These are phyloP conservation scores for Stenurella melanura DNA, from an alignment of 2,888 invertebrate species.

Conservation along the genomic window DNA sequence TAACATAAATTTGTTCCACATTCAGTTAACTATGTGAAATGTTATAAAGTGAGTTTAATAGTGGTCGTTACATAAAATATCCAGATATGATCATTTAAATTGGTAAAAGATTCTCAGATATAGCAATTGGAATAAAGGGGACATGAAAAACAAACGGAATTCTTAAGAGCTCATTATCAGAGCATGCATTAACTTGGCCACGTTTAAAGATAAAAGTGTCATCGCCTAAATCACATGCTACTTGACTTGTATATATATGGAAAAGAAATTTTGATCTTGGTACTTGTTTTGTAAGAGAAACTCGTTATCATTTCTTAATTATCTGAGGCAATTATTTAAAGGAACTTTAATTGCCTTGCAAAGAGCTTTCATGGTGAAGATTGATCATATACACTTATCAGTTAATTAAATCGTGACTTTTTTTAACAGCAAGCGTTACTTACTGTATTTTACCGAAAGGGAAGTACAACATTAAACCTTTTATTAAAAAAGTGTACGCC, in stretches of 20 bases:
- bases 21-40: not conserved
- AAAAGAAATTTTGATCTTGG: not conserved
- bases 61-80: not conserved
- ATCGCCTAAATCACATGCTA: not conserved
- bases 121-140: not conserved
- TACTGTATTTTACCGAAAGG: not conserved
- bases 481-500: too few species aligned
- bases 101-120: not conserved
- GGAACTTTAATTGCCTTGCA: not conserved
- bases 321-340: not conserved
- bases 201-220: slow-evolving; percentile 7
- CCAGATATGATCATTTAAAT: not conserved
- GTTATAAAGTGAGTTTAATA: not conserved
- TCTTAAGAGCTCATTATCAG: not conserved
- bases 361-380: not conserved
- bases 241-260: not conserved
- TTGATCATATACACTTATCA: not conserved
- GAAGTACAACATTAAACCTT: too few species aligned
- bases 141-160: not conserved
- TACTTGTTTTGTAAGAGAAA: not conserved
- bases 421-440: not conserved
- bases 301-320: slow-evolving; percentile 2
- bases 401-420: not conserved
- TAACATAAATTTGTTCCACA: too few species aligned
- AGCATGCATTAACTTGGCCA: not conserved